phyloP scores from a whole-genome alignment of 2,113 vertebrate species.

The Ardeotis arabs region DNA sequence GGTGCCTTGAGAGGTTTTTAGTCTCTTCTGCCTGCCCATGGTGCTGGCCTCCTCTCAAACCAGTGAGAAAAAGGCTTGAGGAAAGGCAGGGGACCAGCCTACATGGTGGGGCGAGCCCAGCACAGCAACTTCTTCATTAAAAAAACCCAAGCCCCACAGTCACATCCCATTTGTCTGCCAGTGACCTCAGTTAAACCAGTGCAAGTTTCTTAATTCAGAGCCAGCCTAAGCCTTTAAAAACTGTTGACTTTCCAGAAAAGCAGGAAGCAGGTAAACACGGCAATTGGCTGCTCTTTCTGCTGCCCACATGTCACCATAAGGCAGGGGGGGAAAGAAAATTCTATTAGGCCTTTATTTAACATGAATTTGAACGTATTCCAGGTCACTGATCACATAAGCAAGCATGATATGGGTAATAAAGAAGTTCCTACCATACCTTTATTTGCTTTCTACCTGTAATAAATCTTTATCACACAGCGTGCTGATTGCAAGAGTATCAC shows the following conservation, averaged over 20 bases:
- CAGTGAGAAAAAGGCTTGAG: not conserved
- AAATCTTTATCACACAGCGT: conserved; percentile 70
- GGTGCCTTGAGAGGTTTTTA: too few relatives aligned
- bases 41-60: not conserved
- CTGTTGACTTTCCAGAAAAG: conserved; percentile 33
- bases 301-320: conserved; percentile 26
- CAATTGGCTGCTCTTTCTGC: conserved; percentile 15
- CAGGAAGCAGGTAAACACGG: not conserved
- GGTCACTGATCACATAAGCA: conserved; percentile 64
- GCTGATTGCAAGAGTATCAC: conserved; percentile 62
- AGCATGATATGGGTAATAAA: conserved; percentile 64
- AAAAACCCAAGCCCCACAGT: not conserved
- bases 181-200: not conserved
- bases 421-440: conserved; percentile 68
- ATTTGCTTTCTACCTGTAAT: conserved; percentile 73
- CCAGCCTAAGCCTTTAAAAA: not conserved
- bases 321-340: not conserved
- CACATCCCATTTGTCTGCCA: not conserved
- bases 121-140: not conserved
- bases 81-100: not conserved
- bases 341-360: conserved; percentile 62
- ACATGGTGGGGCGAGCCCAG: not conserved
- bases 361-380: conserved; percentile 64
- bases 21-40: not conserved
- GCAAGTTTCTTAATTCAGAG: not conserved